phyloP scores from a whole-genome alignment of 2,113 vertebrate genomes.

The Rhinolophus sinicus region DNA sequence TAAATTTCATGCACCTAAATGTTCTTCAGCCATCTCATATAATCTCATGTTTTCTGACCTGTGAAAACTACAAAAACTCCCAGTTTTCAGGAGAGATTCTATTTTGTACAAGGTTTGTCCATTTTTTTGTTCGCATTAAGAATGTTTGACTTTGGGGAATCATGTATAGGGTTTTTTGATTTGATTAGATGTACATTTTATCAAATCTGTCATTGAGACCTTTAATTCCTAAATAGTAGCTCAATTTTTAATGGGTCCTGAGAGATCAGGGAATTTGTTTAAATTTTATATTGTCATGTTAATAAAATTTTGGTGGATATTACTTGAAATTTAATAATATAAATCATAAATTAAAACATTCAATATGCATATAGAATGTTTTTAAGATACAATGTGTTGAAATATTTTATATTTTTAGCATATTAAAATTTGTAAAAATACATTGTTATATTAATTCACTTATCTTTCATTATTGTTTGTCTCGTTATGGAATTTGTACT shows the following conservation, averaged over 20 bases:
- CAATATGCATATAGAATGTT: background rate
- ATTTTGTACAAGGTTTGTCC: background rate
- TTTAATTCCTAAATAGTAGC: background rate
- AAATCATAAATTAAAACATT: background rate
- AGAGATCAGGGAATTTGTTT: constrained; percentile 7
- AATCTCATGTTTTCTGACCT: constrained; percentile 7
- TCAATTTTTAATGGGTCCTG: background rate
- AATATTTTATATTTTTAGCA: background rate
- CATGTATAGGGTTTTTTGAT: background rate
- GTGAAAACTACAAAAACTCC: background rate
- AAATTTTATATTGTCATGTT: background rate
- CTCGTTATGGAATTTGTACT: background rate
- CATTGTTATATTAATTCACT: background rate
- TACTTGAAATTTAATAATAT: background rate
- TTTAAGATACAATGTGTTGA: background rate
- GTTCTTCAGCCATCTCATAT: constrained; percentile 16
- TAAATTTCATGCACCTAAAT: constrained; percentile 56
- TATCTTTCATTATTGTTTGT: background rate
- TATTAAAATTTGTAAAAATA: background rate
- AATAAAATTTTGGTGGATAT: background rate
- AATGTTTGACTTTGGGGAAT: background rate
- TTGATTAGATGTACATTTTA: background rate
- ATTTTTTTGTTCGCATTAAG: constrained; percentile 17
- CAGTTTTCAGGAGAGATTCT: background rate
- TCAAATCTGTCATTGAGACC: background rate